phyloP scores from a whole-genome alignment of 2,113 vertebrate species.

The Strigops habroptila region DNA sequence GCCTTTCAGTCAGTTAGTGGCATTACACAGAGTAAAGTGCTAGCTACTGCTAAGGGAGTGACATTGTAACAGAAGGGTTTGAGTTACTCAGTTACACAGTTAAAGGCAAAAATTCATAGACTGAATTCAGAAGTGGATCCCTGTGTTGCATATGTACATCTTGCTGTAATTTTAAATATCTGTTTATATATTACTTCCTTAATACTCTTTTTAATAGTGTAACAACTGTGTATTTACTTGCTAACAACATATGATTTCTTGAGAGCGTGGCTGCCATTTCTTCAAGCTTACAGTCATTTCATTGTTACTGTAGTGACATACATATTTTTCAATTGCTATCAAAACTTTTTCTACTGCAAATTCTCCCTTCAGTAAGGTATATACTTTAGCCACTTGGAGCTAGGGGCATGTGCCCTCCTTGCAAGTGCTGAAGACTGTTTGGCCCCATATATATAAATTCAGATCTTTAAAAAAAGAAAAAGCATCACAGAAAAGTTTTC shows the following conservation, averaged over 20 bases:
- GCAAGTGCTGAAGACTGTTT: accelerated
- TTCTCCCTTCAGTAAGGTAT: background rate
- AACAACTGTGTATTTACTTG: background rate
- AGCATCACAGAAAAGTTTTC: background rate
- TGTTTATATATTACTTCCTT: background rate
- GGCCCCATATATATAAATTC: background rate
- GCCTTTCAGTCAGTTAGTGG: background rate
- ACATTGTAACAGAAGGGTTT: background rate
- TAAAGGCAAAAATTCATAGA: background rate
- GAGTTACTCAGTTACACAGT: background rate
- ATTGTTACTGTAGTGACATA: background rate
- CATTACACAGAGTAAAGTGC: background rate
- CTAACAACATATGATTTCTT: background rate
- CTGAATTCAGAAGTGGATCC: background rate
- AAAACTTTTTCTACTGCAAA: background rate
- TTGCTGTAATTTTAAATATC: background rate
- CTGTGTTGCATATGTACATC: accelerated
- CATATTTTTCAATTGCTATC: background rate
- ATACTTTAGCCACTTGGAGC: background rate
- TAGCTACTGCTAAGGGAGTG: background rate
- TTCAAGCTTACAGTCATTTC: background rate
- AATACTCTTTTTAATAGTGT: background rate
- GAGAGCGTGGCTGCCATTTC: background rate
- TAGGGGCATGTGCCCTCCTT: background rate
- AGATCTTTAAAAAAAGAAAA: background rate